phyloP scores from a whole-genome alignment of 2,797 vertebrate genomes.

The Botia almorhae region DNA sequence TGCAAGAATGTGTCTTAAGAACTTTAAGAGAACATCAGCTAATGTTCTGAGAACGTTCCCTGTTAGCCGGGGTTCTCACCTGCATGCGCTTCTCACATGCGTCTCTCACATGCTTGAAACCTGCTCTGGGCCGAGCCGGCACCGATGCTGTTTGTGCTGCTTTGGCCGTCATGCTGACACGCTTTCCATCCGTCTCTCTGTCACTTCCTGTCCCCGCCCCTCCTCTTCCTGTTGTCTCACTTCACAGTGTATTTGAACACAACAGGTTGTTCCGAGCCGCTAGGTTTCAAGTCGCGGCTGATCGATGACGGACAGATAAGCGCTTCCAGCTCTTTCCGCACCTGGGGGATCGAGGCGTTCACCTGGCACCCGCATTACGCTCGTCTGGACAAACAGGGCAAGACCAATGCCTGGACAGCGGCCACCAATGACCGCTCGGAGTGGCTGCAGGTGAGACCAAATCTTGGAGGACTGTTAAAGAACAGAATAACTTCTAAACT shows the following conservation, averaged over 20 bases:
- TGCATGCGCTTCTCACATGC: constrained; percentile 23
- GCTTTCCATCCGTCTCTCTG: constrained; percentile 57
- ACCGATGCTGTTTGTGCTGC: constrained; percentile 43
- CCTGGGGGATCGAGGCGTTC: constrained; percentile 90
- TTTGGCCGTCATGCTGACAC: constrained; percentile 24
- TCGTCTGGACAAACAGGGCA: constrained; percentile 93
- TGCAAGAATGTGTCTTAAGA: too few species aligned
- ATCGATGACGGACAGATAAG: constrained; percentile 87
- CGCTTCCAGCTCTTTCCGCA: constrained; percentile 89
- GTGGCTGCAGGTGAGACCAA: constrained; percentile 90
- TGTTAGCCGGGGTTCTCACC: not conserved
- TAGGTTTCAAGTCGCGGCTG: constrained; percentile 89
- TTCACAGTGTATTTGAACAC: constrained; percentile 84
- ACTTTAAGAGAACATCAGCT: too few species aligned
- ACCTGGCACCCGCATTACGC: constrained; percentile 90
- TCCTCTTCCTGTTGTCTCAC: constrained; percentile 65
- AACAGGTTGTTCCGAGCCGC: constrained; percentile 93
- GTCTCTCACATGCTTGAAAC: constrained; percentile 59
- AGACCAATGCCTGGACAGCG: constrained; percentile 94
- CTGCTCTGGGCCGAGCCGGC: constrained; percentile 10
- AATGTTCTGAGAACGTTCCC: too few species aligned
- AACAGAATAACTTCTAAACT: not conserved
- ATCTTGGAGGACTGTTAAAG: not conserved
- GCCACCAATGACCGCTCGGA: constrained; percentile 77
- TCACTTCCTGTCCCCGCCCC: constrained; percentile 55